Evolutionary conservation across 2,888 invertebrate genomes (phyloP), one percentile per base, ranked within the genome.

Genomic region (Trimorus sp.): DNA sequence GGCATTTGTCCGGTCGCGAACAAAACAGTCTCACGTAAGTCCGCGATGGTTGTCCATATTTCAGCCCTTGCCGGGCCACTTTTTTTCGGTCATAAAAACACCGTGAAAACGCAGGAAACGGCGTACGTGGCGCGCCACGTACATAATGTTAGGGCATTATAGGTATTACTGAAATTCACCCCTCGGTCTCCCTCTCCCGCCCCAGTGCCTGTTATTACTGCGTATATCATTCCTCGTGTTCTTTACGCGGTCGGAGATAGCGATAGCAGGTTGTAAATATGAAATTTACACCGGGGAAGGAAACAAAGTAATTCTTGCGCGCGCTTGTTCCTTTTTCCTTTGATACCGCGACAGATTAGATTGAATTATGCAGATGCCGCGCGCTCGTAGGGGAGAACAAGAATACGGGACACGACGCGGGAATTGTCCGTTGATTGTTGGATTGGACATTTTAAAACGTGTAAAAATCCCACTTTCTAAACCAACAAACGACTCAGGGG

Each of bases 201-300:
- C 86, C 85, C 84, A 85, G 85, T 85, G 85, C 86, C 88, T 89
- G 89, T 89, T 89, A 89, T 89, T 89, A 89, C 89, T 85, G 83
- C 89, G 88, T 89, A 89, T 89, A 89, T 89, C 89, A 89, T 89
- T 89, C 88, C 84, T 87, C 85, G 86, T 88, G 86, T 88, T 88
- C 88, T 88, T 84, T 85, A 81, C 84, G 83, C 79, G 85, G 85
- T 84, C 84, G 84, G 82, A 85, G 84, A 85, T 84, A 84, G 83
- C 83, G 84, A 79, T 76, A 80, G 78, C 84, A 84, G 86, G 87
- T 86, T 87, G 86, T 87, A 88, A 88, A 87, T 88, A 88, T 86
- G 86, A 86, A 86, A 87, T 87, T 87, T 85, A 86, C 80, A 83
- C 84, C 83, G 75, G 74, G 77, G 53, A 79, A 78, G 73, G 80